Evolutionary conservation across 1,140 invertebrate genomes (phyloP).

Genomic region (Drosophila murphyi): DNA sequence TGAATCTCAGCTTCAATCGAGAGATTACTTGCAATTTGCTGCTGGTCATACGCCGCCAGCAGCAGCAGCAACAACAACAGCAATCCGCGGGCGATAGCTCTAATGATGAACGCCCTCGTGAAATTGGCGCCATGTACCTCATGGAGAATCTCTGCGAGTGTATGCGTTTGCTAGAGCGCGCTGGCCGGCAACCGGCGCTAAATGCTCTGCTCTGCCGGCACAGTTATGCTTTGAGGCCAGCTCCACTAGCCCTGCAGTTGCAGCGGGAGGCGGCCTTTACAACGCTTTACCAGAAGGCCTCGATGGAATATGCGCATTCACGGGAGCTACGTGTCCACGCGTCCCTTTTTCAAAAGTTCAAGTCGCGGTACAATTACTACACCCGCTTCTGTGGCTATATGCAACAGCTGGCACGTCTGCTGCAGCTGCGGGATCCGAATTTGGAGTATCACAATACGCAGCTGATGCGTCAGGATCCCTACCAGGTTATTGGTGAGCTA

Average conservation of each 20-base stretch:
- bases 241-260: constrained; percentile 57
- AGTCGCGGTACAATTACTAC: constrained; percentile 80
- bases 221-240: constrained; percentile 60
- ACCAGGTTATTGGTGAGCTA: constrained; percentile 85
- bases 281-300: constrained; percentile 42
- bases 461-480: constrained; percentile 83
- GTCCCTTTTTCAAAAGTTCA: constrained; percentile 63
- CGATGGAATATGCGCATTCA: constrained; percentile 48
- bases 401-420: constrained; percentile 80
- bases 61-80: constrained; percentile 48
- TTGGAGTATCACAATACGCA: constrained; percentile 83
- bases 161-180: constrained; percentile 62
- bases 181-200: constrained; percentile 36
- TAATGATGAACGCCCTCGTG: constrained; percentile 10
- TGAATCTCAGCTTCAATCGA: constrained; percentile 74
- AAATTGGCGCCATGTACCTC: constrained; percentile 69
- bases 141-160: constrained; percentile 75
- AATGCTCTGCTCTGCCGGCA: constrained; percentile 60
- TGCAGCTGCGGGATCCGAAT: constrained; percentile 84
- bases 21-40: constrained; percentile 77
- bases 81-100: neutral
- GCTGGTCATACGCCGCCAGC: constrained; percentile 70
- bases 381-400: constrained; percentile 84
- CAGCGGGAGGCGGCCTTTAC: constrained; percentile 62
- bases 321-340: constrained; percentile 53